phyloP scores from a whole-genome alignment of 2,113 vertebrate species.

The Psammodynastes pulverulentus region DNA sequence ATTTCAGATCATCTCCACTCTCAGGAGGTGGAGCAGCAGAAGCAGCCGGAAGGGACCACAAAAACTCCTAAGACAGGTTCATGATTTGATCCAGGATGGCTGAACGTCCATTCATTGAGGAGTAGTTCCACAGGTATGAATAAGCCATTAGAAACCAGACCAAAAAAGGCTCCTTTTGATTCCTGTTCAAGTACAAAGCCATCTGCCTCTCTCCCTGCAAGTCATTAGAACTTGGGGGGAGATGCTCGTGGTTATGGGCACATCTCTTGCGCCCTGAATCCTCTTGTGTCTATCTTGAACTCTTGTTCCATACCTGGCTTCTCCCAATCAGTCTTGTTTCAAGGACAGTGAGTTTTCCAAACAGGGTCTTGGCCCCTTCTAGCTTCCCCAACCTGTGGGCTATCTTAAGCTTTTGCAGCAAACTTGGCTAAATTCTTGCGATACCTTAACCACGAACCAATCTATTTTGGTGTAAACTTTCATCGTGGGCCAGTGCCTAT shows the following conservation, averaged over 20 bases:
- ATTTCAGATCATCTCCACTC: neutral
- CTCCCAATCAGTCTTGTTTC: neutral
- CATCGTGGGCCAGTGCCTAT: neutral
- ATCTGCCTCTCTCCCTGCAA: neutral
- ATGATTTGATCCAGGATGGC: neutral
- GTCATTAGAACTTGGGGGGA: neutral
- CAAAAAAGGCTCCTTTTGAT: neutral
- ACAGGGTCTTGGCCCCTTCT: neutral
- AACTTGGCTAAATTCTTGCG: neutral
- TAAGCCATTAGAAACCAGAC: neutral
- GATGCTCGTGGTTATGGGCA: too few relatives aligned
- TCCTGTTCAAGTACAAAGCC: neutral
- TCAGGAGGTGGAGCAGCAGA: neutral
- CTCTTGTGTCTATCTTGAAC: neutral
- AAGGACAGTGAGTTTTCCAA: neutral
- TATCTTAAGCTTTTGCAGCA: neutral
- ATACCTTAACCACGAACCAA: neutral
- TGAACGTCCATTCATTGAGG: neutral
- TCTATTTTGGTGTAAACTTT: neutral
- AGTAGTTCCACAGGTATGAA: neutral
- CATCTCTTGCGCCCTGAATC: neutral
- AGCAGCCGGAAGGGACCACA: neutral
- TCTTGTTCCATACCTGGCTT: neutral
- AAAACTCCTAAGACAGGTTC: neutral
- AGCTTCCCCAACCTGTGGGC: too few relatives aligned